Percentiles rank a stretch among this genome's conserved stretches.
Conservation (phyloP, 1,140 invertebrate genomes). For the Helicoverpa armigera region DNA sequence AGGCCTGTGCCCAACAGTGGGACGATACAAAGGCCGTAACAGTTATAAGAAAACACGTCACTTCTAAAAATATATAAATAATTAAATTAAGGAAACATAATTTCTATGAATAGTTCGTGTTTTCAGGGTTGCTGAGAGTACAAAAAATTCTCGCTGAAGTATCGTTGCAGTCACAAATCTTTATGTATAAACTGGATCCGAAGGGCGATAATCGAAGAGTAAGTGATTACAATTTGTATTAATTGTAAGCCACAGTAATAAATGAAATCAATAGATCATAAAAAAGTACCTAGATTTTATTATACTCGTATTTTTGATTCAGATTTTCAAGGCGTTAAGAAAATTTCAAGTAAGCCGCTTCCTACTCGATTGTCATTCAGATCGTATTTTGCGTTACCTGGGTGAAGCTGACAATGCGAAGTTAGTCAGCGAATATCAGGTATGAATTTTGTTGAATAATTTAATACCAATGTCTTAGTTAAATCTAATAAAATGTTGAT, state of each 20-base stretch:
- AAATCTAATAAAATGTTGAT: too few relatives aligned
- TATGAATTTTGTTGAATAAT: conserved; percentile 49
- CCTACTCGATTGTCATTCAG: conserved; percentile 92
- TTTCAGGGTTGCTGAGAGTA: conserved; percentile 72
- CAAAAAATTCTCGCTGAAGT: conserved; percentile 78
- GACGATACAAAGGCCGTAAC: too few relatives aligned
- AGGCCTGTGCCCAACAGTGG: too few relatives aligned
- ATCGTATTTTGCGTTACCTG: conserved; percentile 89
- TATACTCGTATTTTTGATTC: conserved; percentile 13
- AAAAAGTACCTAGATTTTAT: not conserved
- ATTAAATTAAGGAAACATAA: not conserved
- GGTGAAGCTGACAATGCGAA: conserved; percentile 92
- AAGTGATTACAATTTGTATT: conserved; percentile 28
- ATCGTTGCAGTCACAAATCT: conserved; percentile 83
- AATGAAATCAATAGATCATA: not conserved
- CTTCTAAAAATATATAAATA: too few relatives aligned
- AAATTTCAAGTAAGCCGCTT: conserved; percentile 89
- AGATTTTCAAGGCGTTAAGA: conserved; percentile 77
- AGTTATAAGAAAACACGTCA: too few relatives aligned
- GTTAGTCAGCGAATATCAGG: conserved; percentile 91
- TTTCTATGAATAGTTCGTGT: not conserved
- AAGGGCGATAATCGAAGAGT: conserved; percentile 86
- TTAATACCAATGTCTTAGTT: too few relatives aligned
- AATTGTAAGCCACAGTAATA: not conserved
- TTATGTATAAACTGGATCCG: conserved; percentile 87